Base-by-base conservation (phyloP, 2,113 vertebrate species). In the Aplodontia rufa region DNA sequence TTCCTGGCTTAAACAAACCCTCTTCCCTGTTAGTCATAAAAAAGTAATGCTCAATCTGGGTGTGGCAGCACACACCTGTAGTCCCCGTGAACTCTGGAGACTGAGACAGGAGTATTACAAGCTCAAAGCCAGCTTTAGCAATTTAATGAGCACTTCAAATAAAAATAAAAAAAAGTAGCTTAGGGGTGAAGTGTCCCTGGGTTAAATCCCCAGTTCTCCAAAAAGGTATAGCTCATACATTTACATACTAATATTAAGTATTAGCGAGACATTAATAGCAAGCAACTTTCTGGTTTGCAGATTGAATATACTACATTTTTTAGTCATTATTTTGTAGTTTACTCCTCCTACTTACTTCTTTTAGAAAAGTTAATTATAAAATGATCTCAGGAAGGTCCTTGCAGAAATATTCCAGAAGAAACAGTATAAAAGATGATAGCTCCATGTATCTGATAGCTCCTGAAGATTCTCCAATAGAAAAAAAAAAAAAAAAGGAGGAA, bases 381-480 rank as follows among this genome's bases (percentile, higher is more conserved):
- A 9, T 40, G 69, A 3, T 24, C 3, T 58, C 6, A 93, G 3
- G 4, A 7, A 68, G 22, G 42, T 68, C 10, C 53, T 49, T 64
- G 17, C 47, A 24, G 11, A 28, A 75, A 12, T 53, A 74, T 51
- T 64, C 4, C 35, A 58, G 14, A 58, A 20, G 40, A 45, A 68
- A 37, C 24, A 37, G 42, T 35, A 87, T 40, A 42, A 26, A 75
- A n/a, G 20, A 8, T 71, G 40, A 28, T 19, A 40, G 28, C 13
- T 17, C 26, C n/a, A 1, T 22, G 16, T 5, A 47, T 35, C 3
- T 5, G 26, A 8, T 10, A 32, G 49, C 2, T 10, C 17, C 8
- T 19, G 51, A 24, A 69, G 6, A 60, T 16, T 14, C 87, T 80
- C 30, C 55, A 8, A 19, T 26, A 7, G 9, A 2, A 69, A 37